phyloP scores from a whole-genome alignment of 2,113 vertebrate genomes.

The Hiodon tergisus region DNA sequence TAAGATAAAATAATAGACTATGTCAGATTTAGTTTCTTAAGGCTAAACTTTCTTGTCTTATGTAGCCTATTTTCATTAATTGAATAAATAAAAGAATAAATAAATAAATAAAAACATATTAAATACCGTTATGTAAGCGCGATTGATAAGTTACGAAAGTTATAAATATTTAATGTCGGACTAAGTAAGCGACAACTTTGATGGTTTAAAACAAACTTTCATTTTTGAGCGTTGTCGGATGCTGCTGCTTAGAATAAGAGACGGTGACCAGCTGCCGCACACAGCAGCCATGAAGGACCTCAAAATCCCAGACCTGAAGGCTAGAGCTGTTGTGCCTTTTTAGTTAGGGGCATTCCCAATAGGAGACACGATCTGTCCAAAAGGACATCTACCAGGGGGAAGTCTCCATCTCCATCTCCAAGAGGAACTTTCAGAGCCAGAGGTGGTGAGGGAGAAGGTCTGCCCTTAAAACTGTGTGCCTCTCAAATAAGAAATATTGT shows the following conservation, averaged over 20 bases:
- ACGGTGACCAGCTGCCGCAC: not conserved
- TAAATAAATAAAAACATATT: not conserved
- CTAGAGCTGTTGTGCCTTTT: too few species aligned
- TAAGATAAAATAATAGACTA: too few species aligned
- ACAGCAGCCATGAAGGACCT: not conserved
- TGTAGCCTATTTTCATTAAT: too few species aligned
- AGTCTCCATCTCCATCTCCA: constrained; percentile 11
- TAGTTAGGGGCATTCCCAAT: too few species aligned
- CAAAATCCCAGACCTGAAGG: not conserved
- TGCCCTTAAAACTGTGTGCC: constrained; percentile 5
- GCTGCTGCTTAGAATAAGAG: not conserved
- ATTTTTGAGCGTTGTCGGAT: constrained; percentile 7
- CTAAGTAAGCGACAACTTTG: not conserved
- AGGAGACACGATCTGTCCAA: constrained; percentile 7
- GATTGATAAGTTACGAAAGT: too few species aligned
- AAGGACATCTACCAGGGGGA: constrained; percentile 17
- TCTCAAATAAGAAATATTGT: constrained; percentile 11
- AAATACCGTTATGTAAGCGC: not conserved
- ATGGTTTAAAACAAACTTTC: not conserved
- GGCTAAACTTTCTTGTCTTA: too few species aligned
- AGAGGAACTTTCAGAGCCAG: constrained; percentile 9
- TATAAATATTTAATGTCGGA: too few species aligned
- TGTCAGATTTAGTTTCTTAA: too few species aligned
- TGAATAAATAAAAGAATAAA: too few species aligned
- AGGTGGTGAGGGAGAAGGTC: not conserved